Base-by-base conservation (phyloP, 1,140 invertebrate genomes). In the Ceratitis capitata region DNA sequence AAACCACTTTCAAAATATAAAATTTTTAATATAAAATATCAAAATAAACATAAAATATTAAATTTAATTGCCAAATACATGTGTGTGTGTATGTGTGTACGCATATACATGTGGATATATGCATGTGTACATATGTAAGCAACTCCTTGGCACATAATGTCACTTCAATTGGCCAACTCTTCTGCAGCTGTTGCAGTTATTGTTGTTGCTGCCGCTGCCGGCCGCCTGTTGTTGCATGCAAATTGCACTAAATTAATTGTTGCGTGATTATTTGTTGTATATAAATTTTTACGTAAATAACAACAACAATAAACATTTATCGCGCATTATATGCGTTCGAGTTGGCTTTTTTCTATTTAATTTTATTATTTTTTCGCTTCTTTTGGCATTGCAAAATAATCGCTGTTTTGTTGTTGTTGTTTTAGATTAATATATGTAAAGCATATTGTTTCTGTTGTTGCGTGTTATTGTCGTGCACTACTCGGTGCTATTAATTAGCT, bases 211-310 rank as follows among this genome's bases (percentile, higher is more conserved):
- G n/a, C n/a, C n/a, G n/a, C n/a, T n/a, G n/a, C n/a, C n/a, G n/a
- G 69, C 69, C 39, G 69, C 3, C 26, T 42, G 69, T 6, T 32
- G 69, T 78, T 78, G 69, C 69, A 78, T 78, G 69, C 69, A 78
- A 78, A 78, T 78, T 23, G 69, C 39, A 39, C 69, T 78, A 78
- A 78, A 78, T 78, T 78, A 78, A 78, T 78, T 78, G 69, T 78
- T 78, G 69, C 69, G 69, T 78, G 69, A 78, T 78, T 78, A 78
- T 78, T 78, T 78, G 69, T 78, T 78, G 69, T 78, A 78, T 78
- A 78, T n/a, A n/a, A n/a, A n/a, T n/a, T n/a, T 78, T 78, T 78
- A 45, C 39, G 10, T 78, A 45, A 42, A 26, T 23, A 23, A 78
- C 69, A 78, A 45, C 69, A 42, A 42, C 35, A 42, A 45, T 5